Percentiles rank a stretch among this genome's conserved stretches.
Evolutionary conservation across 2,888 invertebrate genomes (phyloP).

Genomic region (Campoplex nolae): DNA sequence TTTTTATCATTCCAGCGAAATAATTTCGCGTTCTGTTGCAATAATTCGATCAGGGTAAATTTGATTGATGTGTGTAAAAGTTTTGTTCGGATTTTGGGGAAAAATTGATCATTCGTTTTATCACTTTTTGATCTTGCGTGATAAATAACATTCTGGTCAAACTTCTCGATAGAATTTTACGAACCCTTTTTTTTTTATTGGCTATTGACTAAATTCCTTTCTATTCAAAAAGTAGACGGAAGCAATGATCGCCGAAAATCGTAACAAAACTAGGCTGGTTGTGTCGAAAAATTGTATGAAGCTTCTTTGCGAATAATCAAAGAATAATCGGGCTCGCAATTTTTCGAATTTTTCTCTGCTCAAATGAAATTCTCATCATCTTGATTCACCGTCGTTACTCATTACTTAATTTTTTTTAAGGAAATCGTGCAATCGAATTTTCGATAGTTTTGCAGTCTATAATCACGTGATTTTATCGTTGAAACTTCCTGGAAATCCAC

Average conservation of each 20-base stretch:
- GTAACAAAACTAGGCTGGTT: not conserved
- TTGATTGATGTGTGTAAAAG: not conserved
- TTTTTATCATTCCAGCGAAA: not conserved
- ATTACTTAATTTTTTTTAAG: not conserved
- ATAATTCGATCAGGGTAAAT: conserved; percentile 6
- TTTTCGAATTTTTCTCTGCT: not conserved
- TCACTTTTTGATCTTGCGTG: not conserved
- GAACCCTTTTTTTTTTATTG: not conserved
- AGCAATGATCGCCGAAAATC: not conserved
- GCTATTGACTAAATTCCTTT: not conserved
- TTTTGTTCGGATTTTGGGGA: not conserved
- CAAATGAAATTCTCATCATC: not conserved
- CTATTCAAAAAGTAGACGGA: not conserved
- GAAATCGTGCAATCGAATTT: conserved; percentile 27
- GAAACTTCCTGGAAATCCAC: not conserved
- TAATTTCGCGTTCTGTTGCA: conserved; percentile 6
- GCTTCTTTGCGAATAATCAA: not conserved
- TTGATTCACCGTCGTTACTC: conserved; percentile 1
- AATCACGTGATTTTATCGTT: not conserved
- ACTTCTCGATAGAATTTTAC: not conserved
- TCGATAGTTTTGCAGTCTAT: not conserved
- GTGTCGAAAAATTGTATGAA: not conserved
- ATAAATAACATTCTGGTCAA: not conserved
- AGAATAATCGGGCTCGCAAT: not conserved
- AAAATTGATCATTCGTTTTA: not conserved